Evolutionary conservation across 2,113 vertebrate genomes (phyloP), one percentile per base, ranked within the genome.

Genomic region (Todiramphus chloris): DNA sequence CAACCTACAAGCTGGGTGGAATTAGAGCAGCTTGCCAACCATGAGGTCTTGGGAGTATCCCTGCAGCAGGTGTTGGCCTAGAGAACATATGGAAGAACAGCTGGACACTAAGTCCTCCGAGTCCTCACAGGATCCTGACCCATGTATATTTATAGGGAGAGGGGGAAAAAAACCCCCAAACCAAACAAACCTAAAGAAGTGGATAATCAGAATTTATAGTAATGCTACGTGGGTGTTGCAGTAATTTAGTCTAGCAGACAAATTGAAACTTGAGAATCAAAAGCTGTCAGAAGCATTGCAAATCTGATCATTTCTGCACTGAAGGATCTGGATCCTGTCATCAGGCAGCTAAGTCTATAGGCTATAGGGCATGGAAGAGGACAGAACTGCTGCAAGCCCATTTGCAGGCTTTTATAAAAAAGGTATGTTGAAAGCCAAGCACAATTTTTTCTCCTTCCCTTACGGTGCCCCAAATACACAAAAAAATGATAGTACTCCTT

Each of bases 11-110:
- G 51, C 74, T 87, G 83, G 82, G 82, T 82, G 78, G 93, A 94
- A 80, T 93, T 91, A 55, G 58, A 85, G 81, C 63, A 91, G 84
- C 78, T 84, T 96, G 94, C 94, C 96, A 97, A 1, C 90, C 69
- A 21, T 27, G 73, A 89, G 91, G 78, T 92, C 87, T 92, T 92
- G 83, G 90, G 94, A 75, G 68, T 74, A 73, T 80, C 89, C 94
- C 78, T 90, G 83, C 78, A 96, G 93, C 96, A 97, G 91, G 43
- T 95, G 90, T 89, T 94, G 81, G 72, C 48, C 83, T 82, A 62
- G 51, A 86, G 86, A 95, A 90, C 91, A 94, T 90, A 81, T 66
- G 94, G 93, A 96, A 79, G 63, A 94, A 89, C 93, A 96, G 91
- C 97, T 96, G 96, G 82, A 87, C 75, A 6, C 46, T 51, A 66